Conservation (phyloP, 2,797 vertebrate species). For the Muraenolepis orangiensis region DNA sequence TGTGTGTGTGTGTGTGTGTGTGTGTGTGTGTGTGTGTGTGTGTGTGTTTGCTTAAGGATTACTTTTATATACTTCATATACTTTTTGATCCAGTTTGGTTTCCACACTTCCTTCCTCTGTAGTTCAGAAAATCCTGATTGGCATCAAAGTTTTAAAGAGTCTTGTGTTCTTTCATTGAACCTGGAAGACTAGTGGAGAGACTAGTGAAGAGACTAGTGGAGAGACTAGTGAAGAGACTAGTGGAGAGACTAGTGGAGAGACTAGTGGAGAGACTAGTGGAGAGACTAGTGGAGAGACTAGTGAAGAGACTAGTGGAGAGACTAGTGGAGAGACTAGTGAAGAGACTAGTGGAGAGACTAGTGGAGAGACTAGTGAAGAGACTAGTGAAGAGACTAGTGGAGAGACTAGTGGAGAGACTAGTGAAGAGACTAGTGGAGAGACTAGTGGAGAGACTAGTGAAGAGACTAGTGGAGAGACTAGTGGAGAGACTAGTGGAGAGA, state of each 20-base stretch:
- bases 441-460: background rate
- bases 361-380: no score
- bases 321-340: background rate
- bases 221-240: background rate
- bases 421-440: background rate
- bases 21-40: background rate
- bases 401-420: background rate
- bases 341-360: background rate
- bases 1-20: background rate
- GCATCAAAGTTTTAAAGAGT: background rate
- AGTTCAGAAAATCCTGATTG: background rate
- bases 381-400: background rate
- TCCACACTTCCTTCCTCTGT: background rate
- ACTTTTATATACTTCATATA: background rate
- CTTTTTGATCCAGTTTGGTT: background rate
- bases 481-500: background rate
- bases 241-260: background rate
- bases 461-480: background rate
- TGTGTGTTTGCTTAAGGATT: background rate
- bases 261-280: background rate
- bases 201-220: background rate
- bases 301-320: background rate
- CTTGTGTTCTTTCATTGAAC: background rate
- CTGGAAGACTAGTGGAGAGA: background rate
- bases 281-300: background rate